Conservation (phyloP, 2,113 vertebrate species). For the Campylomormyrus numenius region DNA sequence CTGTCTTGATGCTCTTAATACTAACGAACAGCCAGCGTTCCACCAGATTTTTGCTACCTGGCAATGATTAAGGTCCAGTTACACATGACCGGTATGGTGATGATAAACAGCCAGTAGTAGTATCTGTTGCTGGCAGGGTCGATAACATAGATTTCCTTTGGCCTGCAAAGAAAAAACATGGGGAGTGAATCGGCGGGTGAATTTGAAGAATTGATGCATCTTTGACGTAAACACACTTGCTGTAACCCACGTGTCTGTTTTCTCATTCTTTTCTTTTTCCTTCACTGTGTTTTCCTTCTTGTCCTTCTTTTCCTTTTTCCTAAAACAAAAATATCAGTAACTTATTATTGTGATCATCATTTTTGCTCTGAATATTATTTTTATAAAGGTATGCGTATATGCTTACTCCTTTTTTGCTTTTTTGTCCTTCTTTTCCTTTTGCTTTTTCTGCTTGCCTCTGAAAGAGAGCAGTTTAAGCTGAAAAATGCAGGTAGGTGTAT, state of each 20-base stretch:
- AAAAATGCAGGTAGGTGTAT: background rate
- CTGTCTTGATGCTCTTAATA: background rate
- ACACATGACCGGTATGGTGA: slow-evolving; percentile 93
- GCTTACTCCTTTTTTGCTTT: slow-evolving; percentile 47
- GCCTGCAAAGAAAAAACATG: slow-evolving; percentile 47
- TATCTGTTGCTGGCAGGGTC: slow-evolving; percentile 84
- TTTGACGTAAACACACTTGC: background rate
- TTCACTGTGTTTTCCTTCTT: slow-evolving; percentile 56
- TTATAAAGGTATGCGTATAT: background rate
- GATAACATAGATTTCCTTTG: slow-evolving; percentile 69
- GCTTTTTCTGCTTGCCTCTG: slow-evolving; percentile 54
- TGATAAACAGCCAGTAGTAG: slow-evolving; percentile 86
- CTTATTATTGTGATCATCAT: background rate
- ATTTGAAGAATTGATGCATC: background rate
- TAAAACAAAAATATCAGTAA: slow-evolving; percentile 38
- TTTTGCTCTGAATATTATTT: background rate
- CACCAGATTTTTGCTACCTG: slow-evolving; percentile 58
- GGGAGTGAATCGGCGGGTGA: background rate
- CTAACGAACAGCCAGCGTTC: background rate
- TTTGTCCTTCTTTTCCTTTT: slow-evolving; percentile 46
- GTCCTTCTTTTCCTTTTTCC: slow-evolving; percentile 64
- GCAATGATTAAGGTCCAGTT: slow-evolving; percentile 94
- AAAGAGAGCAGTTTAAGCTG: background rate
- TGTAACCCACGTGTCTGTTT: slow-evolving; percentile 60
- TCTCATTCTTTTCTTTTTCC: slow-evolving; percentile 41